phyloP scores from a whole-genome alignment of 2,113 vertebrate genomes.

The Axis porcinus region DNA sequence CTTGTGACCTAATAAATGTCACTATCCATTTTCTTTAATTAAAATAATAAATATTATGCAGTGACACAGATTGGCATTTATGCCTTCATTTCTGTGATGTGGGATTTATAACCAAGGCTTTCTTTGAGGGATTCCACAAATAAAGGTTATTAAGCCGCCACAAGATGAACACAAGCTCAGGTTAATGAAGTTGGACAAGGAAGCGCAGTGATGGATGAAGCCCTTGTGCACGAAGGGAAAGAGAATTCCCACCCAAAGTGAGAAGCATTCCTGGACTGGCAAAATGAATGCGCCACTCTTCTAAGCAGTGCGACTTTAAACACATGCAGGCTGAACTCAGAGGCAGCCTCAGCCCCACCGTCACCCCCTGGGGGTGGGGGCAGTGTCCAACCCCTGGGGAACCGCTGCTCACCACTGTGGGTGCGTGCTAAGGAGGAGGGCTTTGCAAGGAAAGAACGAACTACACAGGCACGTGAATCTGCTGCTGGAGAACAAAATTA shows the following conservation, averaged over 20 bases:
- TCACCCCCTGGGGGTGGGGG: not conserved
- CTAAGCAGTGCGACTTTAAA: slow-evolving; percentile 45
- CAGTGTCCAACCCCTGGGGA: not conserved
- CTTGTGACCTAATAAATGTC: slow-evolving; percentile 92
- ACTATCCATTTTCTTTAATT: slow-evolving; percentile 95
- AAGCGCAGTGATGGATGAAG: slow-evolving; percentile 80
- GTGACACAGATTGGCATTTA: slow-evolving; percentile 92
- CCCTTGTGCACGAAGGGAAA: slow-evolving; percentile 65
- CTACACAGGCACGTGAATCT: not conserved
- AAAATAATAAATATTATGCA: slow-evolving; percentile 96
- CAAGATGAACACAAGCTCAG: slow-evolving; percentile 86
- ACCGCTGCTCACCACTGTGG: not conserved
- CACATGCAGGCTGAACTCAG: not conserved
- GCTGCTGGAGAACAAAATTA: not conserved
- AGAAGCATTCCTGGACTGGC: slow-evolving; percentile 68
- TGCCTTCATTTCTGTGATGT: slow-evolving; percentile 84
- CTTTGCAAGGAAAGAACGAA: not conserved
- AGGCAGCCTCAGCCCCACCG: not conserved
- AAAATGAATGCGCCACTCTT: slow-evolving; percentile 34
- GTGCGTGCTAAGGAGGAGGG: not conserved
- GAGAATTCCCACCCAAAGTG: slow-evolving; percentile 68
- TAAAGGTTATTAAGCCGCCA: slow-evolving; percentile 94
- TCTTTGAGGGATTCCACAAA: slow-evolving; percentile 93
- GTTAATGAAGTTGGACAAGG: slow-evolving; percentile 92
- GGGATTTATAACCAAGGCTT: slow-evolving; percentile 89